Evolutionary conservation across 2,113 vertebrate species (phyloP).

Genomic region (Petrocephalus zakoni): DNA sequence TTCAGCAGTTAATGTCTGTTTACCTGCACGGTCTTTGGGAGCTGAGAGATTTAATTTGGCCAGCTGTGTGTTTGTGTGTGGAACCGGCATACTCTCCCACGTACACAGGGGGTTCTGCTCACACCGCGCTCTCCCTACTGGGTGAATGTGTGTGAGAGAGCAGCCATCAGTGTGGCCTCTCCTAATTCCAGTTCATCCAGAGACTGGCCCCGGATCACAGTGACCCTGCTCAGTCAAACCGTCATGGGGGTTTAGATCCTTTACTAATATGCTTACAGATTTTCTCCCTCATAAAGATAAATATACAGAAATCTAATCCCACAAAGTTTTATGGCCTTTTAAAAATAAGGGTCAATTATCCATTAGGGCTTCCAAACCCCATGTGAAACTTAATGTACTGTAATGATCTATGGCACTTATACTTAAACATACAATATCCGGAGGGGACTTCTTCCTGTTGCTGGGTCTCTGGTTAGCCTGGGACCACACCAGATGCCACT

Average conservation of each 20-base stretch:
- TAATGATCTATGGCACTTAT: neutral
- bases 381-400: neutral
- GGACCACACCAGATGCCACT: neutral
- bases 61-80: neutral
- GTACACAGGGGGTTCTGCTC: neutral
- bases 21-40: neutral
- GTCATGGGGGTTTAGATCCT: no score
- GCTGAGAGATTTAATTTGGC: neutral
- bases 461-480: neutral
- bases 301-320: neutral
- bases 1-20: neutral
- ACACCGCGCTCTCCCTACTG: neutral
- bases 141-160: neutral
- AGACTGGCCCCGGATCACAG: neutral
- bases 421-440: neutral
- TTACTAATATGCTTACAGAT: no score
- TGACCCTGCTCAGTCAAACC: no score
- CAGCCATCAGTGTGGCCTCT: neutral
- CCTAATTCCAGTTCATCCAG: neutral
- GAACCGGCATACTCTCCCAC: neutral
- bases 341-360: neutral
- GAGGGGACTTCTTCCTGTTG: neutral
- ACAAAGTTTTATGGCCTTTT: neutral
- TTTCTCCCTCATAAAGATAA: neutral
- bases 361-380: neutral